A percentile compares a stretch with the other conserved stretches of the same genome.
Evolutionary conservation across 2,888 invertebrate genomes (phyloP).

Genomic region (Idaea biselata): DNA sequence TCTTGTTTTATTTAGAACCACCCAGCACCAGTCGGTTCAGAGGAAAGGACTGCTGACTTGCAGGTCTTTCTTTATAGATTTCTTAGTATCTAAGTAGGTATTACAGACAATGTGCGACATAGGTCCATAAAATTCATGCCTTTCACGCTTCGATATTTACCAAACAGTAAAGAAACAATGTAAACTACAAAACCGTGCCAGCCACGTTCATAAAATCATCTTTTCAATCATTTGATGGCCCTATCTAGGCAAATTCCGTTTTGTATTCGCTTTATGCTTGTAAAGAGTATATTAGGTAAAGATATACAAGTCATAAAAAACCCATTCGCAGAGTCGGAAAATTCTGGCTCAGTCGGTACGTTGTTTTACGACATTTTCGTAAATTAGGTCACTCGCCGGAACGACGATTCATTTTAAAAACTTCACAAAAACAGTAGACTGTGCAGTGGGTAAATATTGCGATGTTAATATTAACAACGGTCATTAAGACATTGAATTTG

Average conservation of each 20-base stretch:
- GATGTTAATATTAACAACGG: not conserved
- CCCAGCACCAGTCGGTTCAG: no score
- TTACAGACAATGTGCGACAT: no score
- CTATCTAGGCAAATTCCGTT: conserved; percentile 23
- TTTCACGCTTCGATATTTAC: not conserved
- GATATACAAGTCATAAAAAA: conserved; percentile 40
- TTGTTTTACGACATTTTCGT: conserved; percentile 40
- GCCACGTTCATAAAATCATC: conserved; percentile 18
- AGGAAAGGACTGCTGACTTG: not conserved
- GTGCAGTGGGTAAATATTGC: not conserved
- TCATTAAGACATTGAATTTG: not conserved
- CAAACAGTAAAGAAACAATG: not conserved
- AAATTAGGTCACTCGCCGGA: conserved; percentile 37
- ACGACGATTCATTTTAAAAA: conserved; percentile 33
- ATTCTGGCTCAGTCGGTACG: conserved; percentile 31
- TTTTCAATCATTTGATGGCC: conserved; percentile 24
- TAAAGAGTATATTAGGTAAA: conserved; percentile 32
- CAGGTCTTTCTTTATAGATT: not conserved
- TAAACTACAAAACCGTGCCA: conserved; percentile 15
- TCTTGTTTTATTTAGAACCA: no score
- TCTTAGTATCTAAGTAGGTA: no score
- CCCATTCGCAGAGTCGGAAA: conserved; percentile 36
- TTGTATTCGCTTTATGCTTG: conserved; percentile 20
- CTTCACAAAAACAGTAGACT: conserved; percentile 7
- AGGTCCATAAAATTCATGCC: no score